phyloP scores from a whole-genome alignment of 2,888 invertebrate genomes.

The Trissolcus japonicus region DNA sequence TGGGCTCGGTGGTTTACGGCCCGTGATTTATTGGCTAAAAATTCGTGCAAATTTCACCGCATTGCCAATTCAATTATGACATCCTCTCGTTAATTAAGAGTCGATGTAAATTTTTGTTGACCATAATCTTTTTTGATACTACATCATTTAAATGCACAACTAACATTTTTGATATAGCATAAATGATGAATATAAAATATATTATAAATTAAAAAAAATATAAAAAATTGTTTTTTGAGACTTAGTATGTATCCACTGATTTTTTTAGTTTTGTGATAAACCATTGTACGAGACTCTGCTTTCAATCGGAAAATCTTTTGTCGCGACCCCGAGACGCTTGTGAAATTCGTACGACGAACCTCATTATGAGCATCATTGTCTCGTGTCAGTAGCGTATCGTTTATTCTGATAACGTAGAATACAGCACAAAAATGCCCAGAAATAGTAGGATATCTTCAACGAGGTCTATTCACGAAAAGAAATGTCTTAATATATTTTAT shows the following conservation, averaged over 20 bases:
- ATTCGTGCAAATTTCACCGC: background rate
- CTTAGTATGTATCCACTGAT: background rate
- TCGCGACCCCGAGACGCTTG: constrained; percentile 11
- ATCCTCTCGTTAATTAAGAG: background rate
- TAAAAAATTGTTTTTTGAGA: background rate
- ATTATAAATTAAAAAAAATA: background rate
- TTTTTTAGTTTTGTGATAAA: background rate
- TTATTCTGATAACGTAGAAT: too few relatives aligned
- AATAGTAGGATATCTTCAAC: too few relatives aligned
- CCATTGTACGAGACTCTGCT: background rate
- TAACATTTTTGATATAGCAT: too few relatives aligned
- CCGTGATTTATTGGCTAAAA: constrained; percentile 4
- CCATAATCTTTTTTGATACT: too few relatives aligned
- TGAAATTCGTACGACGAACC: constrained; percentile 18
- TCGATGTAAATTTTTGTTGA: too few relatives aligned
- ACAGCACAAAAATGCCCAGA: too few relatives aligned
- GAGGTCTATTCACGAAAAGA: too few relatives aligned
- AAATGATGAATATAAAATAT: too few relatives aligned
- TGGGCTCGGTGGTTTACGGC: background rate
- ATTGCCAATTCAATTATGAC: background rate
- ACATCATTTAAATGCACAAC: too few relatives aligned
- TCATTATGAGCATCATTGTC: constrained; percentile 22
- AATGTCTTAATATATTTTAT: too few relatives aligned
- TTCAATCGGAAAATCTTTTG: constrained; percentile 30
- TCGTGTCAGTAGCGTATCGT: background rate